phyloP scores from a whole-genome alignment of 2,888 invertebrate genomes.

The Microctonus brassicae region DNA sequence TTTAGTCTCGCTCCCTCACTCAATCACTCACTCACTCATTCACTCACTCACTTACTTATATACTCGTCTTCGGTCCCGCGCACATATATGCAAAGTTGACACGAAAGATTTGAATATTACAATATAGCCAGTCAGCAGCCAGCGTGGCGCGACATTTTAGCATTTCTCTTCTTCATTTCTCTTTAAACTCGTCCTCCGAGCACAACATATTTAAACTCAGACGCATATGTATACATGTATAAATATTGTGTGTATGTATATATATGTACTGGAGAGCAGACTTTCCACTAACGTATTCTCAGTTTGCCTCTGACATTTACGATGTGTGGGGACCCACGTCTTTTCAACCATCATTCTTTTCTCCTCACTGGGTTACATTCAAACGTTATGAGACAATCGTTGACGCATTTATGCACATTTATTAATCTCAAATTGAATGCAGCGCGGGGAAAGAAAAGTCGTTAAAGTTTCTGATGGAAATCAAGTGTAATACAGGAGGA shows the following conservation, averaged over 20 bases:
- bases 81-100: neutral
- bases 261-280: neutral
- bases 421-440: neutral
- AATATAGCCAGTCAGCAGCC: conserved; percentile 3
- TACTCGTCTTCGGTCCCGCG: neutral
- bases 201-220: conserved; percentile 32
- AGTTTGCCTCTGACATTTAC: conserved; percentile 47
- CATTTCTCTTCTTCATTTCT: conserved; percentile 10
- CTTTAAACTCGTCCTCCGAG: conserved; percentile 25
- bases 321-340: conserved; percentile 32
- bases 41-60: neutral
- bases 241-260: neutral
- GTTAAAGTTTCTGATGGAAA: no score
- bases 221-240: conserved; percentile 38
- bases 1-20: conserved; percentile 2
- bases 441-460: no score
- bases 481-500: neutral
- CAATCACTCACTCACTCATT: neutral
- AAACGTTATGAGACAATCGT: conserved; percentile 29
- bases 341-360: conserved; percentile 8
- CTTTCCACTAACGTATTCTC: conserved; percentile 26
- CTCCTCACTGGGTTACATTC: neutral
- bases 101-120: neutral
- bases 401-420: conserved; percentile 9
- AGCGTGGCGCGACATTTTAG: conserved; percentile 15